Evolutionary conservation across 2,888 invertebrate genomes (phyloP), one percentile per base, ranked within the genome.

Genomic region (Acanthacorydalis orientalis): DNA sequence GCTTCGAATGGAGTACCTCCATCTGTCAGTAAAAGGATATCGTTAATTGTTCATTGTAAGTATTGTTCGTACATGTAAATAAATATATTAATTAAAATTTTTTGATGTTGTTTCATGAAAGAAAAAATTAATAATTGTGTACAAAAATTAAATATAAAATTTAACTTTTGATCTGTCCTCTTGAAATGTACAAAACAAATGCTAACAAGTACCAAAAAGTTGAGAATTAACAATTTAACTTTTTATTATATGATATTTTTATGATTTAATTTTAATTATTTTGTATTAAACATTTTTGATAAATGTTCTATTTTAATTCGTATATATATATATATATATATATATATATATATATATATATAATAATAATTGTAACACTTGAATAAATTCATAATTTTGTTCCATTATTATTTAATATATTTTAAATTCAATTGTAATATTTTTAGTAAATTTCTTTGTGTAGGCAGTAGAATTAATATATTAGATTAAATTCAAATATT

Each of bases 41-140:
- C 79, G 75, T 76, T 85, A 56, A 78, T 82, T 59, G 85, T 87
- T 53, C 85, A 87, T 65, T 88, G 87, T 87, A 72, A 81, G 86
- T 77, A 64, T 49, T 44, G 6, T 23, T 23, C 23, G 6, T n/a
- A 48, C 51, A 23, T 66, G 14, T 40, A 40, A 16, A 15, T 12
- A 14, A 12, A 10, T 40, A 40, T 15, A 14, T 40, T 3, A 15
- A 12, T 14, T 7, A 16, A 40, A 40, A 14, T 11, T 15, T n/a
- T 11, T 40, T 7, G 11, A 40, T 15, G 15, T 12, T 40, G 14
- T 15, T 40, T 16, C 15, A 40, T 16, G 1, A 35, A 35, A n/a
- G 12, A 35, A 7, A 11, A n/a, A 23, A 23, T 23, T 23, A 23
- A 23, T 23, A 23, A 23, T 23, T 23, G 23, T 23, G 23, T 23